Base-by-base conservation (phyloP, 2,797 vertebrate species). In the Crenichthys baileyi region DNA sequence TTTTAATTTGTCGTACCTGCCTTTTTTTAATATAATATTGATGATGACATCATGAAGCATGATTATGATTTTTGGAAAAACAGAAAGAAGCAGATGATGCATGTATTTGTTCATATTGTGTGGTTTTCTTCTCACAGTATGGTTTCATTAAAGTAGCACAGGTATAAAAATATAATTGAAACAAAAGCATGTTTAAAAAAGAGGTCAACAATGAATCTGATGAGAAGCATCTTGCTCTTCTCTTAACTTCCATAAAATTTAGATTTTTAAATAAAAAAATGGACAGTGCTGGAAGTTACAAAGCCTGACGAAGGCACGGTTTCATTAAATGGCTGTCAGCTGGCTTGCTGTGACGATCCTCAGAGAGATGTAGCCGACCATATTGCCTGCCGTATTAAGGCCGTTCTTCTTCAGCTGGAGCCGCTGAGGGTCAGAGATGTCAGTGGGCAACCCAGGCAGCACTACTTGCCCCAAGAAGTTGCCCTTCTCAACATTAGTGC, bases 401-500 rank as follows among this genome's bases (percentile, higher is more conserved):
- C 95, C 95, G 71, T 90, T 93, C 81, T 94, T 96, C 89, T 85
- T 95, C 87, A 99, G 95, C 93, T 94, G 94, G 72, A 98, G 94
- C 83, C 53, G 94, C 94, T 96, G 97, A 76, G 89, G 90, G 18
- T 91, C 81, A 0, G 73, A 22, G 75, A 89, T 83, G 88, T 97
- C 97, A 0, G 85, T 90, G 58, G 91, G 94, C 2, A 91, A 88
- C 0, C 96, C 97, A 2, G 96, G 81, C 88, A 99, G 80, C 77
- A 95, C 93, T 41, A 97, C 96, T 84, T 98, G 96, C 55, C 98
- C 98, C 86, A 99, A 92, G 72, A 99, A 96, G 84, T 92, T 94
- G 84, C 98, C 96, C 31, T 96, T 92, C 44, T 97, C 91, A 1
- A 94, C 61, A 0, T 93, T 95, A 81, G 95, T 96, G 94, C 97